These are phyloP conservation scores for Aphaenogaster floridana DNA, from an alignment of 1,140 invertebrate species.

Conservation along the genomic window DNA sequence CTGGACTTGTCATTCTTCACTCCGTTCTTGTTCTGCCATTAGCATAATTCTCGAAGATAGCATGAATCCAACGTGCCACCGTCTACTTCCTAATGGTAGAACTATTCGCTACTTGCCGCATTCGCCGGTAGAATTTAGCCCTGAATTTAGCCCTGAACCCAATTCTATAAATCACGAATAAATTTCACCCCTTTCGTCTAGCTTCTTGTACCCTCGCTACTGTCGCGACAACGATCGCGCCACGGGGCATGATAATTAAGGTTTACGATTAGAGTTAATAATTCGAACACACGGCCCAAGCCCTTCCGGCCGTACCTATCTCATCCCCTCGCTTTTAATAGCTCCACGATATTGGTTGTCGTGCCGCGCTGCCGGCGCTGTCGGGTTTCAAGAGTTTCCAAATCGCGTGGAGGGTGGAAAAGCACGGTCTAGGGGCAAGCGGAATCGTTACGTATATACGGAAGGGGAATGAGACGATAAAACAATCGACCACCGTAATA, in stretches of 20 bases:
- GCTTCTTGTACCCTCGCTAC: conserved; percentile 73
- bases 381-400: conserved; percentile 45
- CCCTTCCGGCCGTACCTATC: conserved; percentile 44
- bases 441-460: conserved; percentile 35
- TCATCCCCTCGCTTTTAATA: conserved; percentile 61
- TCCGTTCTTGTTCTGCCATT: background rate
- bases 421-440: background rate
- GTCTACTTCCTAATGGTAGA: background rate
- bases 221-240: conserved; percentile 71
- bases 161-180: conserved; percentile 82
- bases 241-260: conserved; percentile 82
- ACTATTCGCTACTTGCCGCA: conserved; percentile 5
- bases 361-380: conserved; percentile 48
- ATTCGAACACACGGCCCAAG: conserved; percentile 82
- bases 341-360: conserved; percentile 69
- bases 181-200: conserved; percentile 75
- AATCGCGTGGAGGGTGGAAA: conserved; percentile 25
- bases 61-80: background rate
- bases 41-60: background rate
- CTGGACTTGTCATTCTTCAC: background rate
- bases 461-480: conserved; percentile 43
- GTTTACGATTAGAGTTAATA: conserved; percentile 86
- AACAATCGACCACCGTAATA: conserved; percentile 64
- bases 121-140: conserved; percentile 13
- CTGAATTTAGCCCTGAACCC: conserved; percentile 22